These are phyloP conservation scores for Saturnia pavonia DNA, from an alignment of 2,888 invertebrate species.

Conservation along the genomic window DNA sequence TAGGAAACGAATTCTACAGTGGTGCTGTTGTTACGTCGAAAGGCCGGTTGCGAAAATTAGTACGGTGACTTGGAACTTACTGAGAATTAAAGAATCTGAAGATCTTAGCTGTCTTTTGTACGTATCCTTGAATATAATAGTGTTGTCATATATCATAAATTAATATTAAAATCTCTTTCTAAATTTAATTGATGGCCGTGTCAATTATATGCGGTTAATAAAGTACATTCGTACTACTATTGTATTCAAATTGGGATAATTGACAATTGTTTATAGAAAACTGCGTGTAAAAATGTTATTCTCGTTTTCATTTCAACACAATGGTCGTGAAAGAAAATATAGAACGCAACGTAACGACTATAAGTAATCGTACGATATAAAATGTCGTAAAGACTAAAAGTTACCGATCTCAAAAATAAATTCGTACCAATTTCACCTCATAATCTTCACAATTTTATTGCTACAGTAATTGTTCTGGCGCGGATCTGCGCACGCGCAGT, in stretches of 20 bases:
- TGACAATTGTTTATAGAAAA: neutral
- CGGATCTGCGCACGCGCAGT: conserved; percentile 17
- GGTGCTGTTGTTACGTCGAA: too few species aligned
- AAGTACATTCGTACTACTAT: too few species aligned
- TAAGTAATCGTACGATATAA: neutral
- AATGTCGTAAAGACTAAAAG: conserved; percentile 3
- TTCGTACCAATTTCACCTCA: conserved; percentile 18
- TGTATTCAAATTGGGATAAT: too few species aligned
- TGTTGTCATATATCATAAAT: too few species aligned
- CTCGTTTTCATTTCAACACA: neutral
- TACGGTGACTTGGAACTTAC: too few species aligned
- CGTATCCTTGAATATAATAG: too few species aligned
- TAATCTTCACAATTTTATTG: conserved; percentile 22
- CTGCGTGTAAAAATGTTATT: neutral
- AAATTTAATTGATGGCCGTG: too few species aligned
- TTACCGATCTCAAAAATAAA: conserved; percentile 9
- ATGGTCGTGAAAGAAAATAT: neutral
- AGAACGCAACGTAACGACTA: neutral
- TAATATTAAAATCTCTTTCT: neutral
- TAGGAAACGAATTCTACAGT: too few species aligned
- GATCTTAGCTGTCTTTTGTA: too few species aligned
- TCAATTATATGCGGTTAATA: too few species aligned
- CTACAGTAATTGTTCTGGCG: conserved; percentile 22
- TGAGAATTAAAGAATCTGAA: too few species aligned
- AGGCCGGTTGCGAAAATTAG: too few species aligned